These are phyloP conservation scores for Epistrophe grossulariae DNA, from an alignment of 2,888 invertebrate species.

Conservation along the genomic window DNA sequence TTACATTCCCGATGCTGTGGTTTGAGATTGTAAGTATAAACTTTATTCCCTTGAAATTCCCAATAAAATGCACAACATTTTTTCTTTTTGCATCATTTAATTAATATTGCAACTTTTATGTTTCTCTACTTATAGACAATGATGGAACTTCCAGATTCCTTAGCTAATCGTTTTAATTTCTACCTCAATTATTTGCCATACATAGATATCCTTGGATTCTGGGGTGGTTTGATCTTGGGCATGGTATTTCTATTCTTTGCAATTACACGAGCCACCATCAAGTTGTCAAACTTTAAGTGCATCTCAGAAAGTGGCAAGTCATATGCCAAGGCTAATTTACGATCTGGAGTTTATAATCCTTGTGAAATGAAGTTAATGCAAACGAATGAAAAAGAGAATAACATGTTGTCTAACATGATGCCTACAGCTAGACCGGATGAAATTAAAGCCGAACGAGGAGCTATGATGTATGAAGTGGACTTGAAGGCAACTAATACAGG, in stretches of 20 bases:
- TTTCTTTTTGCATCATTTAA: background rate
- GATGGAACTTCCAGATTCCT: constrained; percentile 86
- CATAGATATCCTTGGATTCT: constrained; percentile 84
- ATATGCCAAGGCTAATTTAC: constrained; percentile 79
- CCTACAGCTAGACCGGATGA: constrained; percentile 70
- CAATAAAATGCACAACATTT: background rate
- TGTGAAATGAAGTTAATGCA: constrained; percentile 81
- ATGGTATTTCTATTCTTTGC: constrained; percentile 80
- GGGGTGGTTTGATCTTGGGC: constrained; percentile 80
- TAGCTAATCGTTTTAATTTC: constrained; percentile 88
- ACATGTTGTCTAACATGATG: constrained; percentile 40
- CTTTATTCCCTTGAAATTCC: background rate
- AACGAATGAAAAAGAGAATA: constrained; percentile 77
- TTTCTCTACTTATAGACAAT: constrained; percentile 85
- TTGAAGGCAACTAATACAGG: constrained; percentile 37
- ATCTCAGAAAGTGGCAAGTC: constrained; percentile 79
- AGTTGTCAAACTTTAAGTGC: constrained; percentile 79
- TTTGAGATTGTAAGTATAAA: constrained; percentile 92
- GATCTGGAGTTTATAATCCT: constrained; percentile 80
- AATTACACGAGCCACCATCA: constrained; percentile 81
- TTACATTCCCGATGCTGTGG: constrained; percentile 93
- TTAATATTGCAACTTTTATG: constrained; percentile 81
- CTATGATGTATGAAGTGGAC: constrained; percentile 63
- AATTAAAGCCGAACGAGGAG: constrained; percentile 70
- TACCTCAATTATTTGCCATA: constrained; percentile 90